Base-by-base conservation (phyloP, 64 coral and sea anemone genomes). In the Montipora efflorescens region DNA sequence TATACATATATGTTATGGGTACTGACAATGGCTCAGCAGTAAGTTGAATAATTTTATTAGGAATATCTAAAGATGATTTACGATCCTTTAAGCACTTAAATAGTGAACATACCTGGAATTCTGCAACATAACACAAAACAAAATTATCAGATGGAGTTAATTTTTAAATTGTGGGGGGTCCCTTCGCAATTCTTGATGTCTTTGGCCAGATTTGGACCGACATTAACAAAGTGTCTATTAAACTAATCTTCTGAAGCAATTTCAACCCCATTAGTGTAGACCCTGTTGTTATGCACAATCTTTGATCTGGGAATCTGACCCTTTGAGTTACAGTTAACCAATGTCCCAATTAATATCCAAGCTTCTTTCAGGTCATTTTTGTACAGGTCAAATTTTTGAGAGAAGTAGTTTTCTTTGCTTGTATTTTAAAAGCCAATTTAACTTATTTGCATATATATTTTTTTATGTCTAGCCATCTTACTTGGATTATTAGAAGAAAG, bases 321-420 rank as follows among this genome's bases (percentile, higher is more conserved):
- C 92, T 92, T 96, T 4, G 82, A 89, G 82, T 92, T 96, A 2
- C 73, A 28, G n/a, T 96, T 96, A 76, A 93, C 70, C 15, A 92
- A 61, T 9, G 57, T 53, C 61, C 67, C 51, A 69, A 69, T 8
- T 69, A 69, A 69, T 16, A 21, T 69, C 67, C 67, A 69, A 20
- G 67, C 14, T 4, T 57, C 22, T 51, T 91, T 87, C 5, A 88
- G 81, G 70, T 95, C 88, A 48, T 91, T 7, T 74, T 91, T 95
- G 61, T 80, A 77, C 62, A 77, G 51, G 73, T 85, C 49, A 76
- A 94, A 87, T 18, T 67, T 67, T 9, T 72, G 80, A 58, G 21
- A 74, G 44, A 51, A 79, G 52, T 77, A 91, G n/a, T 47, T 82
- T 19, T 80, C 66, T 75, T 92, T 91, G 16, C 62, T 91, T 79